phyloP scores from a whole-genome alignment of 2,797 vertebrate species.

The Lutjanus argentimaculatus region DNA sequence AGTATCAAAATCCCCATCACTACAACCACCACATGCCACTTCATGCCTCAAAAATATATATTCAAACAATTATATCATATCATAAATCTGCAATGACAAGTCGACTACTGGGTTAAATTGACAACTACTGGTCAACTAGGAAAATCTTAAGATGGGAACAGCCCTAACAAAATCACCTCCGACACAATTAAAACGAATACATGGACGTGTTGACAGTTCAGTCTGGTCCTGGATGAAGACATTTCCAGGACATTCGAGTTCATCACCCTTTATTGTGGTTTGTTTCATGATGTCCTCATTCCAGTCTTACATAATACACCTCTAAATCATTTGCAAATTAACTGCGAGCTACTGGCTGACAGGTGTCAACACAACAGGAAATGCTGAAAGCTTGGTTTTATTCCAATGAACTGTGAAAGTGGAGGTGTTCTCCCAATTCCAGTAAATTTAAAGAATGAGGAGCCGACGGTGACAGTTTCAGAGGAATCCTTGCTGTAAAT shows the following conservation, averaged over 20 bases:
- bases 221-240: background rate
- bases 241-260: background rate
- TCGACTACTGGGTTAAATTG: no score
- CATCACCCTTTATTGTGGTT: background rate
- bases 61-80: no score
- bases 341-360: background rate
- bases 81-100: no score
- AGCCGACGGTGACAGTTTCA: slow-evolving; percentile 44
- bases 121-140: no score
- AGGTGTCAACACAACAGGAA: slow-evolving; percentile 27
- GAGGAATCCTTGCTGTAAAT: slow-evolving; percentile 67
- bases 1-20: no score
- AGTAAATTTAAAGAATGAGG: slow-evolving; percentile 36
- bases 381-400: background rate
- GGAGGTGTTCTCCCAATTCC: slow-evolving; percentile 33
- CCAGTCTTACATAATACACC: slow-evolving; percentile 15
- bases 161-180: no score
- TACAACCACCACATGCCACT: no score
- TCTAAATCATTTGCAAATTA: slow-evolving; percentile 20
- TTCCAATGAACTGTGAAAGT: slow-evolving; percentile 1
- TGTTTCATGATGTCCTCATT: background rate
- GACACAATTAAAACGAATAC: no score
- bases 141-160: no score
- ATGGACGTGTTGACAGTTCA: background rate
- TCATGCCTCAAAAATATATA: no score